These are phyloP conservation scores for Thunnus maccoyii DNA, from an alignment of 2,113 vertebrate species.

Conservation along the genomic window DNA sequence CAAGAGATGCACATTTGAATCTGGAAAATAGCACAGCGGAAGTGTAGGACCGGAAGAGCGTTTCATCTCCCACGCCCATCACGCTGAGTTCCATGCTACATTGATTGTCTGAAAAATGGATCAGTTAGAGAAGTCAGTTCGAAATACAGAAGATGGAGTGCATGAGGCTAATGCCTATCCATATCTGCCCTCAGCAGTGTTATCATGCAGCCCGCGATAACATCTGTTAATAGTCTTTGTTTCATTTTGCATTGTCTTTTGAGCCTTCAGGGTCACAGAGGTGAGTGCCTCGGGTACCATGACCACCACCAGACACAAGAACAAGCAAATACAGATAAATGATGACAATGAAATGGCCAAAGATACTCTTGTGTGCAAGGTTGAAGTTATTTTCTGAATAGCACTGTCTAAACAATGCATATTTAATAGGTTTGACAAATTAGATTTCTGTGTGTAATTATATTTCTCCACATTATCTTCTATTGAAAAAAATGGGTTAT, in stretches of 20 bases:
- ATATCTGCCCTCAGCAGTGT: slow-evolving; percentile 40
- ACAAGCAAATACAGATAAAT: slow-evolving; percentile 24
- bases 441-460: slow-evolving; percentile 31
- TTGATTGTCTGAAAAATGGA: slow-evolving; percentile 67
- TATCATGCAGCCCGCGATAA: slow-evolving; percentile 37
- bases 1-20: slow-evolving; percentile 54
- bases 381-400: slow-evolving; percentile 4
- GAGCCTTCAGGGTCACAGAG: slow-evolving; percentile 48
- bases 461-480: slow-evolving; percentile 2
- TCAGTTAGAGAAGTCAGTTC: slow-evolving; percentile 64
- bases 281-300: slow-evolving; percentile 25
- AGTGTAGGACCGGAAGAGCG: slow-evolving; percentile 37
- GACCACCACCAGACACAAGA: slow-evolving; percentile 33
- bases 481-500: slow-evolving; percentile 26
- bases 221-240: slow-evolving; percentile 60
- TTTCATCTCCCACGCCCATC: slow-evolving; percentile 58
- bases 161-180: slow-evolving; percentile 31
- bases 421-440: slow-evolving; percentile 48
- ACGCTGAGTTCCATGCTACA: slow-evolving; percentile 58
- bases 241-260: slow-evolving; percentile 49
- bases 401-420: slow-evolving; percentile 36
- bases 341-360: slow-evolving; percentile 44
- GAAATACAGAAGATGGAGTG: slow-evolving; percentile 47
- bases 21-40: neutral
- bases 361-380: neutral